Percentiles rank a stretch among this genome's conserved stretches.
Evolutionary conservation across 2,888 invertebrate genomes (phyloP).

Genomic region (Rotaria magnacalcarata): DNA sequence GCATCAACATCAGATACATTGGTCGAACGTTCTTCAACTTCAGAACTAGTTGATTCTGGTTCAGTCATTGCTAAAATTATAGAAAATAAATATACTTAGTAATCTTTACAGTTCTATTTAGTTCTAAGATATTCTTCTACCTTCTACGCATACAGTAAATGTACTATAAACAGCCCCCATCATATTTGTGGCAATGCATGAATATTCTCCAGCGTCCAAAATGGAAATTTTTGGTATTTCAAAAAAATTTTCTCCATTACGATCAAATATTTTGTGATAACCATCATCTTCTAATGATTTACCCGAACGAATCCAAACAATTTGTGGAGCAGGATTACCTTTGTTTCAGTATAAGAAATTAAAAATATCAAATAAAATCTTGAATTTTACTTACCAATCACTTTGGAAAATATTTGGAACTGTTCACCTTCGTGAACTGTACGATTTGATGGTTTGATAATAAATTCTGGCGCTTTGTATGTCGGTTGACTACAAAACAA

Average conservation of each 20-base stretch:
- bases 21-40: constrained; percentile 34
- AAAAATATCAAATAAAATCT: no score
- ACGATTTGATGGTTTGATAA: constrained; percentile 44
- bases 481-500: constrained; percentile 36
- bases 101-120: background rate
- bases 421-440: constrained; percentile 46
- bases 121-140: constrained; percentile 23
- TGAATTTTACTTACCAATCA: constrained; percentile 37
- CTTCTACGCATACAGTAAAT: constrained; percentile 47
- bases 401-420: constrained; percentile 39
- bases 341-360: no score
- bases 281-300: constrained; percentile 47
- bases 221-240: constrained; percentile 45
- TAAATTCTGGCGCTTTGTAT: constrained; percentile 46
- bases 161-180: constrained; percentile 49
- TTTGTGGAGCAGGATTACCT: constrained; percentile 51
- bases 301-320: constrained; percentile 49
- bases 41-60: constrained; percentile 45
- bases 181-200: constrained; percentile 48
- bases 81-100: background rate
- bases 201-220: constrained; percentile 48
- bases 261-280: constrained; percentile 45
- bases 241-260: constrained; percentile 45
- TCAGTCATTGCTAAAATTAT: constrained; percentile 44
- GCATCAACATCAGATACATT: constrained; percentile 34